Evolutionary conservation across 92 coral and sea anemone species (phyloP), one percentile per base, ranked within the genome.

Genomic region (Actinostola sp.): DNA sequence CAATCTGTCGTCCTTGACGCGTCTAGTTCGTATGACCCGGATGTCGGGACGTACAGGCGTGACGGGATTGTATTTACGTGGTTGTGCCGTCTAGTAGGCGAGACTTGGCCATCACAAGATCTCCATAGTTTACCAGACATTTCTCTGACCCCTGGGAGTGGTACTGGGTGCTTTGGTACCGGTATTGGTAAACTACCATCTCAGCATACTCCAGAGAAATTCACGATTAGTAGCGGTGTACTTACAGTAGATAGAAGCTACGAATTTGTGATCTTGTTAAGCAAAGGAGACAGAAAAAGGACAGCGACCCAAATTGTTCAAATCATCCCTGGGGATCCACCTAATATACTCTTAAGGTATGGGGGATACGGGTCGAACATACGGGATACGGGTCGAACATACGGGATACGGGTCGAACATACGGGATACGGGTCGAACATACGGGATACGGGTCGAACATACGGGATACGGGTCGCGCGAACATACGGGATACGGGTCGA

Each of bases 1-100:
- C 57, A 76, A 9, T 30, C 51, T 15, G 27, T 72, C 36, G 66
- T 32, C 23, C 63, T 82, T 4, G 77, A 82, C n/a, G 88, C 88
- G 3, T 76, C 88, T 3, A 46, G 24, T 21, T 82, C 88, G 2
- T 69, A 76, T 54, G 88, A 82, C 59, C 83, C 88, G 14, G 82
- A 68, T 62, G 63, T 70, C 0, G 78, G 82, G 36, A 23, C 27
- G 35, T 60, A 45, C 12, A 49, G 60, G 45, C 31, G 63, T 29
- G 63, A 63, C 15, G 88, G 60, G n/a, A 68, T 82, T 62, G 24
- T 38, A 21, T 82, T 82, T 48, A 76, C 72, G 6, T 82, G 88
- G 88, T 23, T 76, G 23, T 82, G 88, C 41, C 73, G 80, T 34
- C 66, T 58, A 28, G 30, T 27, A 24, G 80, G 65, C 17, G 88